A percentile compares a stretch with the other conserved stretches of the same genome.
These are phyloP conservation scores for Boulengeromyrus knoepffleri DNA, from an alignment of 2,113 vertebrate genomes.

Conservation along the genomic window DNA sequence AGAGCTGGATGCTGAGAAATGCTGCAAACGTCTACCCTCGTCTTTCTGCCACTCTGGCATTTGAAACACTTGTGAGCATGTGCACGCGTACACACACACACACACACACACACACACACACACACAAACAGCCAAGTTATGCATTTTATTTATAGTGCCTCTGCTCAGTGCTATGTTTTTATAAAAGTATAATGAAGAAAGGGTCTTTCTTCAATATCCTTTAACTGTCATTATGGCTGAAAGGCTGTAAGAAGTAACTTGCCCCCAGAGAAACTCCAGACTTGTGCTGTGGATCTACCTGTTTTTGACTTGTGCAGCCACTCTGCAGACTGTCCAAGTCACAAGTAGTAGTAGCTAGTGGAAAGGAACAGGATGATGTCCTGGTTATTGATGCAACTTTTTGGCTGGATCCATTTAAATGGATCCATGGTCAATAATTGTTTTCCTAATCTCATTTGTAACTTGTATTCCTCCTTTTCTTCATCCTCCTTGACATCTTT, in stretches of 20 bases:
- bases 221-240: neutral
- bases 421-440: neutral
- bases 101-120: too few relatives aligned
- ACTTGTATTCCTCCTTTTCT: neutral
- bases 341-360: neutral
- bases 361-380: neutral
- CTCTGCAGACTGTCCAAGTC: neutral
- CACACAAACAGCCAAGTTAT: neutral
- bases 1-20: neutral
- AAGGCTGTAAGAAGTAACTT: neutral
- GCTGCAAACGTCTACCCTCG: neutral
- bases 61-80: neutral
- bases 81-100: too few relatives aligned
- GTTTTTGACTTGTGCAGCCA: neutral
- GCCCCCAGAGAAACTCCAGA: neutral
- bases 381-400: neutral
- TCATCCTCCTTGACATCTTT: neutral
- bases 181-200: neutral
- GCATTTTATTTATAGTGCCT: neutral
- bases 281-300: neutral
- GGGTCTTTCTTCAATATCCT: neutral
- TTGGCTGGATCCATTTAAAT: neutral
- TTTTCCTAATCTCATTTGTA: neutral
- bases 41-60: neutral
- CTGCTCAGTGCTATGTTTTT: neutral